A percentile compares a stretch with the other conserved stretches of the same genome.
Evolutionary conservation across 30 jellyfish, hydroid and myxozoan genomes (phyloP).

Genomic region (Aurelia aurita): DNA sequence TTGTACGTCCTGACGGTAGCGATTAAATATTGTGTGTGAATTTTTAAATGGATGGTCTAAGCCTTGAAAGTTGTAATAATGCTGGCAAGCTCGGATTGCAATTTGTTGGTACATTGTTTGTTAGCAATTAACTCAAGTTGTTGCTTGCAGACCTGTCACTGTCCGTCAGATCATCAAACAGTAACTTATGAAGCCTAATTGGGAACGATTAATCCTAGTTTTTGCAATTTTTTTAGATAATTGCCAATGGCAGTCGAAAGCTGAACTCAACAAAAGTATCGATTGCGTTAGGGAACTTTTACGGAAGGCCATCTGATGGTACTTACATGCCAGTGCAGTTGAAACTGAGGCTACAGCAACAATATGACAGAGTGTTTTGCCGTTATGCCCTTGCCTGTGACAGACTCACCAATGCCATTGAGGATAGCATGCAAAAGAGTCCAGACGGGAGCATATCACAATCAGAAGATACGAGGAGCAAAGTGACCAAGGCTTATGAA

Average conservation of each 20-base stretch:
- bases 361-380: conserved; percentile 74
- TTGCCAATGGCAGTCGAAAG: conserved; percentile 77
- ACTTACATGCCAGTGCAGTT: not conserved
- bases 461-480: not conserved
- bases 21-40: too few species aligned
- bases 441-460: conserved; percentile 3
- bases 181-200: not conserved
- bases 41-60: too few species aligned
- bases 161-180: too few species aligned
- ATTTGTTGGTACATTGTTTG: too few species aligned
- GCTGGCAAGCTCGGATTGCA: too few species aligned
- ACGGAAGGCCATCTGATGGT: conserved; percentile 76
- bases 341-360: conserved; percentile 45
- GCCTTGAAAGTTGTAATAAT: too few species aligned
- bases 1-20: too few species aligned
- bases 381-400: conserved; percentile 81
- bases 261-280: conserved; percentile 75
- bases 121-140: too few species aligned
- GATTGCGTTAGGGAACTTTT: conserved; percentile 88
- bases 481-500: conserved; percentile 34
- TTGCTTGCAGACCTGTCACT: too few species aligned
- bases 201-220: not conserved
- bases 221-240: conserved; percentile 37
- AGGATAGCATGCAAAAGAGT: not conserved
- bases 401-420: conserved; percentile 42